phyloP scores from a whole-genome alignment of 2,797 vertebrate species.

The Tauraco hartlaubi region DNA sequence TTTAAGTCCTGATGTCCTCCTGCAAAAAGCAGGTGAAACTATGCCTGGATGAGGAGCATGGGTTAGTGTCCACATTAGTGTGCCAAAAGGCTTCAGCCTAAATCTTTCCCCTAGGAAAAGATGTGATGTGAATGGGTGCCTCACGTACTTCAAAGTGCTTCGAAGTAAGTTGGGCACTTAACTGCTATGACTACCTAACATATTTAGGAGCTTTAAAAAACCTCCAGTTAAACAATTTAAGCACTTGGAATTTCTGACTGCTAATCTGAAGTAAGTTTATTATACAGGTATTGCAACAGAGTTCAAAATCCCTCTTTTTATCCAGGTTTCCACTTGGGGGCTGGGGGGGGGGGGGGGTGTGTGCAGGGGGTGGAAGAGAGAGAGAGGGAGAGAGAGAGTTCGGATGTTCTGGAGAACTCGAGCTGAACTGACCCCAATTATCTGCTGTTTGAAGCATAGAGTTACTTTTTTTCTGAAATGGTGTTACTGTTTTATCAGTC shows the following conservation, averaged over 20 bases:
- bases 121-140: neutral
- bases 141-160: neutral
- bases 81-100: neutral
- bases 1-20: neutral
- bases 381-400: neutral
- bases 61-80: neutral
- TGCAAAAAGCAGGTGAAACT: neutral
- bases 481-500: neutral
- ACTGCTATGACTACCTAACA: neutral
- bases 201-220: neutral
- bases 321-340: neutral
- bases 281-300: neutral
- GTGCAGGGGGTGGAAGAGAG: no score
- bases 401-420: neutral
- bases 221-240: neutral
- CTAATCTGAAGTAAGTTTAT: neutral
- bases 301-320: neutral
- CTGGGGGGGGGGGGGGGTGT: no score
- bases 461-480: neutral
- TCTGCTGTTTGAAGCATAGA: neutral
- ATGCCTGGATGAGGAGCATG: neutral
- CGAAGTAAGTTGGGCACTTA: neutral
- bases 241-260: neutral
- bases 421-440: neutral
- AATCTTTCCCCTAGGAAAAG: neutral